Conservation (phyloP, 1,140 invertebrate genomes). For the Bombus breviceps region DNA sequence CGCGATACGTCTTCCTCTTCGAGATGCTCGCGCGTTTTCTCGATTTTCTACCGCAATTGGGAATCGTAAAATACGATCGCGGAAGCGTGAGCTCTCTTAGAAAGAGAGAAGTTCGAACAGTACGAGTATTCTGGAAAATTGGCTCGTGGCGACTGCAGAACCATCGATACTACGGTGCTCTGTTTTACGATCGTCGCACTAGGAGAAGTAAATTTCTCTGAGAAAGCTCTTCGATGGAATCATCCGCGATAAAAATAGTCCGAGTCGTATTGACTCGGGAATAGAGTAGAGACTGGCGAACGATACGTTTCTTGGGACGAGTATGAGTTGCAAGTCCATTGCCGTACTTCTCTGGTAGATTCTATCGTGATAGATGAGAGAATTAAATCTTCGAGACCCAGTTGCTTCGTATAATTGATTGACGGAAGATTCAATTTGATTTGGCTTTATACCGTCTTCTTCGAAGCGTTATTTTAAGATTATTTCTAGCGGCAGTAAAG, state of each 20-base stretch:
- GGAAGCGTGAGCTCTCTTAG: conserved; percentile 1
- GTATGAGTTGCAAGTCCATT: not conserved
- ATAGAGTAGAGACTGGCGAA: not conserved
- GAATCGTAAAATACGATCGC: conserved; percentile 46
- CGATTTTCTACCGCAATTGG: conserved; percentile 49
- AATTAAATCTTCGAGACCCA: not conserved
- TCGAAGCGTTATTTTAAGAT: not conserved
- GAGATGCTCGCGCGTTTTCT: conserved; percentile 22
- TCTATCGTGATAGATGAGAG: not conserved
- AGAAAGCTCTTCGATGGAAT: conserved; percentile 14
- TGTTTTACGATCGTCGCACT: conserved; percentile 42
- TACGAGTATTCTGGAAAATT: conserved; percentile 33
- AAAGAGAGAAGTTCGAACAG: not conserved
- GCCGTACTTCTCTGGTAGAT: not conserved
- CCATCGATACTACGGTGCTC: not conserved
- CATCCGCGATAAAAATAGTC: conserved; percentile 23
- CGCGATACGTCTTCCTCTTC: not conserved
- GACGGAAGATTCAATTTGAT: not conserved
- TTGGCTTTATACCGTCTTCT: not conserved
- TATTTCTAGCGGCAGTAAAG: not conserved
- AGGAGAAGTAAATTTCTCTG: conserved; percentile 32
- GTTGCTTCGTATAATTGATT: too few relatives aligned
- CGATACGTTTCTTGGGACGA: not conserved
- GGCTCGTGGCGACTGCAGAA: not conserved
- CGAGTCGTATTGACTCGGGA: not conserved